phyloP scores from a whole-genome alignment of 2,797 vertebrate species.

The Otolemur crassicaudatus region DNA sequence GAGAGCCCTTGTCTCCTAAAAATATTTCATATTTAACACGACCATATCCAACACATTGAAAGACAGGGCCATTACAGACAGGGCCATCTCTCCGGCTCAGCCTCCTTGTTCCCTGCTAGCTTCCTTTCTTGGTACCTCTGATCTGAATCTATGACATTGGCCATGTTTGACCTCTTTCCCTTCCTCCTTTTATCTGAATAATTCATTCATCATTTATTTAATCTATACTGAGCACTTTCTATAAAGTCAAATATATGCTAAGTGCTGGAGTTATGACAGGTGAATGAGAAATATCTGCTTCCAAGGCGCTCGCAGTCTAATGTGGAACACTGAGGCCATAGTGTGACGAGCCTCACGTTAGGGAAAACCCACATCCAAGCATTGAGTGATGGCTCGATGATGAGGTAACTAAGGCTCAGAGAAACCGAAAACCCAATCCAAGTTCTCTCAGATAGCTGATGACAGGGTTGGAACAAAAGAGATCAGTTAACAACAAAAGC shows the following conservation, averaged over 20 bases:
- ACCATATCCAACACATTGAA: not conserved
- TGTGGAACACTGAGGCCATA: not conserved
- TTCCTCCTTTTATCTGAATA: not conserved
- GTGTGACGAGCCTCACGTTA: not conserved
- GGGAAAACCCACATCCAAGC: not conserved
- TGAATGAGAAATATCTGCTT: not conserved
- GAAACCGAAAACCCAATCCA: not conserved
- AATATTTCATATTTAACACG: not conserved
- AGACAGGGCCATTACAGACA: not conserved
- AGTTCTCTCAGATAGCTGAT: not conserved
- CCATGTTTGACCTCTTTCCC: conserved; percentile 1
- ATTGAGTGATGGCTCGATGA: not conserved
- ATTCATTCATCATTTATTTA: not conserved
- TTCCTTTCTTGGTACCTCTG: not conserved
- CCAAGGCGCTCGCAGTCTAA: not conserved
- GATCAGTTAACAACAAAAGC: not conserved
- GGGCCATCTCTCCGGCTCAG: not conserved
- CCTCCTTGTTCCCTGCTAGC: not conserved
- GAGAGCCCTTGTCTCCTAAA: not conserved
- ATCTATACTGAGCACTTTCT: not conserved
- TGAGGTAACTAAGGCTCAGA: not conserved
- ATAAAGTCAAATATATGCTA: not conserved
- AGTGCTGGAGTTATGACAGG: not conserved
- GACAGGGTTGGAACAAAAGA: not conserved
- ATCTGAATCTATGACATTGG: not conserved